These are phyloP conservation scores for Neolamprologus hecqui DNA, from an alignment of 2,113 vertebrate genomes.

Conservation along the genomic window DNA sequence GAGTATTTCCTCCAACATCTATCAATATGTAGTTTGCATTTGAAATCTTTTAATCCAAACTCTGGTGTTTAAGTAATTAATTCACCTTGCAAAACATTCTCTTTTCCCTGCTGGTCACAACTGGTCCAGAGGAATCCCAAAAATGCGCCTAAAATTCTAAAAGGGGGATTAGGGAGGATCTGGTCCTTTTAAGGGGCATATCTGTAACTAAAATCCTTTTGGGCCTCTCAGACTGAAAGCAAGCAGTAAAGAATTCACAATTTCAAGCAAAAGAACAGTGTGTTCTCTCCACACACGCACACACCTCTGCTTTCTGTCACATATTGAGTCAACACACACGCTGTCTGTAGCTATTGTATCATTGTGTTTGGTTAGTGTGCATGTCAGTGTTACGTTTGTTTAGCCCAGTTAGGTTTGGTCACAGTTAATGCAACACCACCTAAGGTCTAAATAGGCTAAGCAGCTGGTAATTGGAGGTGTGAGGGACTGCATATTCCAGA, in stretches of 20 bases:
- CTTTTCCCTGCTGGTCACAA: constrained; percentile 19
- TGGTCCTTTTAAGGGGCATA: constrained; percentile 39
- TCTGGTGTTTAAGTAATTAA: not conserved
- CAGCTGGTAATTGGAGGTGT: not conserved
- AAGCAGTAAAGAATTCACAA: constrained; percentile 52
- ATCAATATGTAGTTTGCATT: not conserved
- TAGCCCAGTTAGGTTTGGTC: constrained; percentile 14
- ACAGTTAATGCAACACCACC: constrained; percentile 31
- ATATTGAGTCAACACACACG: constrained; percentile 28
- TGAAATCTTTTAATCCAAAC: not conserved
- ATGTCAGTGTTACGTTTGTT: constrained; percentile 41
- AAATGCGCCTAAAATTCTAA: constrained; percentile 67
- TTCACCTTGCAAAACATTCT: not conserved
- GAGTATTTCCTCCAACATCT: not conserved
- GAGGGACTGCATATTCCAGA: not conserved
- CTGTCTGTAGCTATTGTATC: constrained; percentile 54
- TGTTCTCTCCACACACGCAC: constrained; percentile 49
- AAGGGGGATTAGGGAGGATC: constrained; percentile 58
- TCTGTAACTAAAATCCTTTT: constrained; percentile 56
- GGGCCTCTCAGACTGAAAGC: constrained; percentile 1
- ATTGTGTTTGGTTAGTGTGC: constrained; percentile 48
- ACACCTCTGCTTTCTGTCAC: constrained; percentile 45
- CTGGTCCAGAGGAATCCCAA: constrained; percentile 58
- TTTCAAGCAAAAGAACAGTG: constrained; percentile 51
- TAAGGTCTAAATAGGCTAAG: not conserved